Evolutionary conservation across 2,113 vertebrate species (phyloP).

Genomic region (Catharus fuscescens): DNA sequence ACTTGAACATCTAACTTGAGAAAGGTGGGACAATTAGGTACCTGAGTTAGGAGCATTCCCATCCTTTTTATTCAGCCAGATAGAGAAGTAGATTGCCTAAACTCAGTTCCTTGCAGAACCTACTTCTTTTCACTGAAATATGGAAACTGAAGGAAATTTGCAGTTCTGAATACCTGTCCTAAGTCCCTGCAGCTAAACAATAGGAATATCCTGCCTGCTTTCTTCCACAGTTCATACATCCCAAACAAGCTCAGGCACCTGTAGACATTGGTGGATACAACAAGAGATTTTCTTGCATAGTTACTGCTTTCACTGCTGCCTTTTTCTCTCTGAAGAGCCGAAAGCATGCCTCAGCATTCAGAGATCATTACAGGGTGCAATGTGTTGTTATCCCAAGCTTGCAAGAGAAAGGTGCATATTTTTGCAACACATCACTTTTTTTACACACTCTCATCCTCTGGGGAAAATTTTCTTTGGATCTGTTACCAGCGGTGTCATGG

Average conservation of each 20-base stretch:
- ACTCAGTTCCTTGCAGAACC: neutral
- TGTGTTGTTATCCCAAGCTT: neutral
- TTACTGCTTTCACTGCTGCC: neutral
- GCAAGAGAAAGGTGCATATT: neutral
- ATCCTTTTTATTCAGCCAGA: neutral
- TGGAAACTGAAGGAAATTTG: neutral
- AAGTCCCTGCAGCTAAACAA: neutral
- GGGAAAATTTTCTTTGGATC: neutral
- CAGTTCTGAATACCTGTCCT: neutral
- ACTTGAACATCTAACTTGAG: neutral
- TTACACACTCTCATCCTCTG: fast-evolving
- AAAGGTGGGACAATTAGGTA: neutral
- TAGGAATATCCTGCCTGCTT: neutral
- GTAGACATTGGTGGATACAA: neutral
- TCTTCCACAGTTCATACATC: neutral
- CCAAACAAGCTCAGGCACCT: neutral
- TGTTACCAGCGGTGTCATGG: neutral
- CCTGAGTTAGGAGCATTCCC: neutral
- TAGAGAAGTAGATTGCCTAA: neutral
- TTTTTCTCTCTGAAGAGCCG: neutral
- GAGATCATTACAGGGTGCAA: neutral
- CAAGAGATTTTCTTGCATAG: neutral
- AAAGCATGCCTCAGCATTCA: neutral
- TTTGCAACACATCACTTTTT: neutral
- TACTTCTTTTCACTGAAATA: neutral